A percentile compares a stretch with the other conserved stretches of the same genome.
phyloP scores from a whole-genome alignment of 2,888 invertebrate species.

The Acanthoscelides obtectus region DNA sequence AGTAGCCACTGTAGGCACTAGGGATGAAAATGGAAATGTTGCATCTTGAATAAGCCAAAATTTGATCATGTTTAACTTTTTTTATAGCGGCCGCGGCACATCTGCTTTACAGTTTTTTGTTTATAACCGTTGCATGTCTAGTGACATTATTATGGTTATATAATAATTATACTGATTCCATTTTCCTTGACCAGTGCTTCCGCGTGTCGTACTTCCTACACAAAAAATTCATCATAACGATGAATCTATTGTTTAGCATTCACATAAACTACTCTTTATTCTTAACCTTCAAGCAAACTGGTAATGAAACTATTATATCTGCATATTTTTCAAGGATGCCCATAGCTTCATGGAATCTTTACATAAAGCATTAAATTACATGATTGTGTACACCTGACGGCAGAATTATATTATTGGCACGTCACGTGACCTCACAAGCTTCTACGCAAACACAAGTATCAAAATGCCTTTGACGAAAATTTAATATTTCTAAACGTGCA shows the following conservation, averaged over 20 bases:
- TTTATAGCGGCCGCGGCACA: too few relatives aligned
- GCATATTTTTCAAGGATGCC: not conserved
- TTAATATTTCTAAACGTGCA: too few relatives aligned
- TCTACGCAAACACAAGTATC: too few relatives aligned
- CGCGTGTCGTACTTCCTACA: not conserved
- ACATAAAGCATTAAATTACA: not conserved
- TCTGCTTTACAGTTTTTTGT: too few relatives aligned
- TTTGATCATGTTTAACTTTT: too few relatives aligned
- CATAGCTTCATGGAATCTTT: not conserved
- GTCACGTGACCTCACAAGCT: too few relatives aligned
- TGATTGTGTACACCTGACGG: too few relatives aligned
- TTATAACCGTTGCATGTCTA: not conserved
- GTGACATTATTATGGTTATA: not conserved
- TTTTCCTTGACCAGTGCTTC: not conserved
- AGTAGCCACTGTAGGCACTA: too few relatives aligned
- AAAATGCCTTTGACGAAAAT: too few relatives aligned
- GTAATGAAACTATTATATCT: not conserved
- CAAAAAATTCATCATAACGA: not conserved
- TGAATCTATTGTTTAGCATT: not conserved
- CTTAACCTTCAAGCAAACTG: not conserved
- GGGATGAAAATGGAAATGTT: too few relatives aligned
- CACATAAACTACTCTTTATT: not conserved
- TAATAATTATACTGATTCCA: not conserved
- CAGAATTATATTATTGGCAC: too few relatives aligned
- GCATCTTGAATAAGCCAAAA: too few relatives aligned